Base-by-base conservation (phyloP, 2,888 invertebrate genomes). In the Tridacna gigas region DNA sequence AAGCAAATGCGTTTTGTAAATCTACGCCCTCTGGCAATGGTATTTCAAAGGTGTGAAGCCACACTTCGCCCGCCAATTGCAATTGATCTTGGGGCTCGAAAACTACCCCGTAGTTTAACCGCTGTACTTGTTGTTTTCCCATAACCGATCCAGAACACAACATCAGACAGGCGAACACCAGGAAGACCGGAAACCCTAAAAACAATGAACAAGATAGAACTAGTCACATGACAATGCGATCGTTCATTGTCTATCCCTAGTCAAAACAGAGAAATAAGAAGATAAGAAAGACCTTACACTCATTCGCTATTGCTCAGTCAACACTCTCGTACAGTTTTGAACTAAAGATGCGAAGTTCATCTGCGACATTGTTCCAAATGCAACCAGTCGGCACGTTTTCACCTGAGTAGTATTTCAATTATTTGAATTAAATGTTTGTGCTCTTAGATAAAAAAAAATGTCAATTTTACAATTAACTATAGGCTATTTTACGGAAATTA, bases 1-100 rank as follows among this genome's bases (percentile, higher is more conserved):
- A n/a, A n/a, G n/a, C n/a, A n/a, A n/a, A n/a, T n/a, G n/a, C n/a
- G n/a, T n/a, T n/a, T n/a, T n/a, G n/a, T n/a, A n/a, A n/a, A n/a
- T n/a, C 25, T 3, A 67, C 9, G 18, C 45, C 37, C 47, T 75
- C 61, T 13, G 78, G 82, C 28, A 82, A 45, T 26, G 65, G 56
- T 7, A 82, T 56, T 18, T 63, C 74, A 67, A 82, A 82, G 13
- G 82, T 82, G 20, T 77, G 77, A 18, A 75, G 47, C 82, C 82
- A 82, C 45, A 20, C 47, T 22, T 81, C 77, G 47, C 47, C 66
- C 15, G 77, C 45, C 18, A 77, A 9, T 2, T 73, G 60, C 18
- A 77, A 26, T 12, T 63, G n/a, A 25, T 51, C 48, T 28, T 22
- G 9, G 20, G 63, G 26, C 22, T 77, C 73, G 60, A 81, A 81